Conservation (phyloP, 2,888 invertebrate genomes). For the Stenodera caucasica region DNA sequence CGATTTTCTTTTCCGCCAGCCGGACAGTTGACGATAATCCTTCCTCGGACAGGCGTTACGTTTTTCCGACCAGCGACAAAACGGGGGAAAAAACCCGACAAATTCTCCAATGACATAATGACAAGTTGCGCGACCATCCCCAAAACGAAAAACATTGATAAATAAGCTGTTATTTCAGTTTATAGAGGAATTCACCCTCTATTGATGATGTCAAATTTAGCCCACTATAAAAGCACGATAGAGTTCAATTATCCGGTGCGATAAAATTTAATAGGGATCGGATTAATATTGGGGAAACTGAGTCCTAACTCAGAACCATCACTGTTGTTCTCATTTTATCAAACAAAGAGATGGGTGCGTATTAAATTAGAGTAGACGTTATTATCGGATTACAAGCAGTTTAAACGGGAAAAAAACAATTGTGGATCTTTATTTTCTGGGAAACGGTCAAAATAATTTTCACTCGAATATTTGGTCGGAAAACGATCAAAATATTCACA, state of each 20-base stretch:
- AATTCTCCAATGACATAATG: not conserved
- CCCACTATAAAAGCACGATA: constrained; percentile 5
- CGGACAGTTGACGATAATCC: not conserved
- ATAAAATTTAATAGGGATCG: constrained; percentile 20
- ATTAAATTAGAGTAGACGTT: not conserved
- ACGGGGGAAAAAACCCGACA: not conserved
- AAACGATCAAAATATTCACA: no score
- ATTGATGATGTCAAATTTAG: not conserved
- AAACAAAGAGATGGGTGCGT: not conserved
- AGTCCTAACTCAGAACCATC: not conserved
- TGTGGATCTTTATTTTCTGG: no score
- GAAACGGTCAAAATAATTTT: no score
- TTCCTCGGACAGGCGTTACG: not conserved
- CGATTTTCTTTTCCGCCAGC: not conserved
- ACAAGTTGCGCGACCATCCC: not conserved
- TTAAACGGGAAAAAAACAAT: no score
- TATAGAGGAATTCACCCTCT: not conserved
- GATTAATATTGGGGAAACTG: not conserved
- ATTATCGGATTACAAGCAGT: not conserved
- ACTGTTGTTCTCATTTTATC: not conserved
- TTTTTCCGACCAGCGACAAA: not conserved
- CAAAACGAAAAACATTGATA: not conserved
- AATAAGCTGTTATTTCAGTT: not conserved
- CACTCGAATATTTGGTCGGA: not conserved
- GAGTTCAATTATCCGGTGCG: constrained; percentile 17